Evolutionary conservation across 2,113 vertebrate genomes (phyloP).

Genomic region (Sceloporus undulatus): DNA sequence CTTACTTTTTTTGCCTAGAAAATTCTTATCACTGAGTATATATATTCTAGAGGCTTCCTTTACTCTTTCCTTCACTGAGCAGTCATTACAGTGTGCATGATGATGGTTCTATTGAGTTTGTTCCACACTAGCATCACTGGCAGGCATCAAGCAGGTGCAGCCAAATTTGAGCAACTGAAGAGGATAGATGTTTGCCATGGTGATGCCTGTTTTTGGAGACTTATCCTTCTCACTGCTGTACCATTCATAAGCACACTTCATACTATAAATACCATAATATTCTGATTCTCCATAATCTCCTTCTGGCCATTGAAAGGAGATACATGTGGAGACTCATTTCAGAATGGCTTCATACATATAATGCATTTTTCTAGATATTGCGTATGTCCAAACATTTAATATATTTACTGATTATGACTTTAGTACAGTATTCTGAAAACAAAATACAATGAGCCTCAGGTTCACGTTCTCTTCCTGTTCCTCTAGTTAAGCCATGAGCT

Average conservation of each 20-base stretch:
- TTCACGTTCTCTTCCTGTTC: not conserved
- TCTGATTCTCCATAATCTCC: not conserved
- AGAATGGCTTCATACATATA: not conserved
- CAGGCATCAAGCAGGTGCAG: not conserved
- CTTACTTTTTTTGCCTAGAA: not conserved
- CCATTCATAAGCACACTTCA: not conserved
- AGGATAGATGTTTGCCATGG: not conserved
- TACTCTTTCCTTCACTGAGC: not conserved
- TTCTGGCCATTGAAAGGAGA: not conserved
- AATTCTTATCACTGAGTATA: not conserved
- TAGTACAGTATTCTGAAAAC: not conserved
- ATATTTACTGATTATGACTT: too few relatives aligned
- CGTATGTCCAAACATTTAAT: too few relatives aligned
- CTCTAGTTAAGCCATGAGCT: too few relatives aligned
- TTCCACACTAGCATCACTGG: not conserved
- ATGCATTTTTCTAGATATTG: not conserved
- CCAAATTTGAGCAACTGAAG: not conserved
- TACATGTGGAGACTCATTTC: too few relatives aligned
- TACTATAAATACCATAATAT: not conserved
- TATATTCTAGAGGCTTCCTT: not conserved
- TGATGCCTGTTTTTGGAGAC: not conserved
- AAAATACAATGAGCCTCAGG: not conserved
- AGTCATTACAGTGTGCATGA: not conserved
- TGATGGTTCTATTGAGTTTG: not conserved
- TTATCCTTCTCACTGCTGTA: too few relatives aligned